Conservation (phyloP, 2,797 vertebrate genomes). For the Muscicapa comitata region DNA sequence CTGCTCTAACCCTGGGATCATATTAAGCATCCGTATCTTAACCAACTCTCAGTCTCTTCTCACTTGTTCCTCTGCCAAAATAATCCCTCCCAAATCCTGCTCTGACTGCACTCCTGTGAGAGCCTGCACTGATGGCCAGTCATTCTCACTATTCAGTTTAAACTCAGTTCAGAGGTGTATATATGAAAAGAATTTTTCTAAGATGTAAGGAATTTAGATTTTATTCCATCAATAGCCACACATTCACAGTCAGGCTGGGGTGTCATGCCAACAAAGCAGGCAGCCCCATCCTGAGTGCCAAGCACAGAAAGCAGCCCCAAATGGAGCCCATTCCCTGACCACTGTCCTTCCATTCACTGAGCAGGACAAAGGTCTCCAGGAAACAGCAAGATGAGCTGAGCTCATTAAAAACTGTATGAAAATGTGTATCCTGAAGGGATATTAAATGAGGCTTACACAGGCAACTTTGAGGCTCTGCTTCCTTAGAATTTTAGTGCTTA, state of each 20-base stretch:
- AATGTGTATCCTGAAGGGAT: constrained; percentile 42
- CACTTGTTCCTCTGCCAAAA: not conserved
- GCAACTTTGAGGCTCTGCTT: constrained; percentile 9
- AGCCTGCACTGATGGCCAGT: not conserved
- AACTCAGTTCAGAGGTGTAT: not conserved
- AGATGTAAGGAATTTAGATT: not conserved
- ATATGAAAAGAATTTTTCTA: not conserved
- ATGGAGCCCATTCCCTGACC: not conserved
- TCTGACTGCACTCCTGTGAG: not conserved
- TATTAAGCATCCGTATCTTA: accelerated
- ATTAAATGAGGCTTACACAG: constrained; percentile 46
- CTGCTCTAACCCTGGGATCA: not conserved
- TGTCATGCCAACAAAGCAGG: not conserved
- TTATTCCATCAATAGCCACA: accelerated
- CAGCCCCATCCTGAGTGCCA: not conserved
- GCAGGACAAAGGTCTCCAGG: constrained; percentile 33
- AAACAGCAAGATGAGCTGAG: constrained; percentile 18
- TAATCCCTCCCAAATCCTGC: not conserved
- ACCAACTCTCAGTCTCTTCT: not conserved
- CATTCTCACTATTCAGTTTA: not conserved
- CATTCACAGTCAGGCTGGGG: accelerated
- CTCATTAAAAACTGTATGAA: constrained; percentile 54
- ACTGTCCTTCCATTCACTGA: constrained; percentile 10
- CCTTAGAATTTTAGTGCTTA: constrained; percentile 49
- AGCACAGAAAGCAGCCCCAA: not conserved